phyloP scores from a whole-genome alignment of 2,888 invertebrate genomes.

The Pammene aurita region DNA sequence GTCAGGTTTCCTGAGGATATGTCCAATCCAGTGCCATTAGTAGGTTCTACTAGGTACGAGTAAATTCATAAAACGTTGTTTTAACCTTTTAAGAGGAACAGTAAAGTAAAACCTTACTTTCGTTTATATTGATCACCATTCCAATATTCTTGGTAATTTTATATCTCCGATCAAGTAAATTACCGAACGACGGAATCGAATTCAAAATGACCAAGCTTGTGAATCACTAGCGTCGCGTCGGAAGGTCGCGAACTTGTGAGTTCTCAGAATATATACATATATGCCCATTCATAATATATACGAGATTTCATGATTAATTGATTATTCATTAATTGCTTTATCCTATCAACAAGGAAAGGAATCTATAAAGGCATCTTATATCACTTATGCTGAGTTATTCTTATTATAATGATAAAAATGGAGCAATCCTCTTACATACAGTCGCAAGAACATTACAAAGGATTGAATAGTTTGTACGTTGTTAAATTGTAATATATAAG shows the following conservation, averaged over 20 bases:
- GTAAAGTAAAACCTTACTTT: too few relatives aligned
- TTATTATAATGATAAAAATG: constrained; percentile 12
- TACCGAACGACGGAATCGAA: constrained; percentile 2
- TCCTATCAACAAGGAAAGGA: constrained; percentile 14
- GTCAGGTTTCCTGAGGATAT: too few relatives aligned
- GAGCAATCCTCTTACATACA: not conserved
- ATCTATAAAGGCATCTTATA: constrained; percentile 13
- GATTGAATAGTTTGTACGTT: not conserved
- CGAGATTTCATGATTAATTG: constrained; percentile 22
- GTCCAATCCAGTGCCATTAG: too few relatives aligned
- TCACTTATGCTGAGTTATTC: constrained; percentile 11
- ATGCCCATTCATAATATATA: constrained; percentile 1
- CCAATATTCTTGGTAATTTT: not conserved
- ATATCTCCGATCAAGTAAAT: not conserved
- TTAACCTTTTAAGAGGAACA: too few relatives aligned
- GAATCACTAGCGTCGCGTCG: not conserved
- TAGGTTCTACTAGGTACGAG: too few relatives aligned
- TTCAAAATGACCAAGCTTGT: constrained; percentile 9
- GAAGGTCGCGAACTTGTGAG: constrained; percentile 17
- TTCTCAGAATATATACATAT: constrained; percentile 23
- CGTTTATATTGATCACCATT: not conserved
- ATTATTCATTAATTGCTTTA: constrained; percentile 30
- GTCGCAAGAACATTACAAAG: not conserved
- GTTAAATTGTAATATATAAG: too few relatives aligned
- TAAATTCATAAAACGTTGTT: too few relatives aligned